Base-by-base conservation (phyloP, 2,888 invertebrate species). In the Eucera pruinosa region DNA sequence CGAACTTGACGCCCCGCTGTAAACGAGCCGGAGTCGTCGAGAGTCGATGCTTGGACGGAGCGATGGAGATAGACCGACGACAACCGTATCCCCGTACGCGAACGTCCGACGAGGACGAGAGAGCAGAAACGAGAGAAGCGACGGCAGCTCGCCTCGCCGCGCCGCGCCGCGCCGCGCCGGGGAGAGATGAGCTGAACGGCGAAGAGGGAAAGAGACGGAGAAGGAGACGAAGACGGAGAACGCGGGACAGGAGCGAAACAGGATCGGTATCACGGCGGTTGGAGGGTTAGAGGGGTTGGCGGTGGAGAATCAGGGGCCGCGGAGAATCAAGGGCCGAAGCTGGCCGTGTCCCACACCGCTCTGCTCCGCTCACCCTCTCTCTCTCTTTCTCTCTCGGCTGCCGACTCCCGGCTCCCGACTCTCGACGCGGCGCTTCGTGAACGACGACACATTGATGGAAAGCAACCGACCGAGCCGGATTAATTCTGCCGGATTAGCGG, bases 401-500 rank as follows among this genome's bases (percentile, higher is more conserved):
- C n/a, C n/a, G n/a, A n/a, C n/a, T n/a, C n/a, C n/a, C n/a, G n/a
- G n/a, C n/a, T n/a, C n/a, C n/a, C n/a, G n/a, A n/a, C n/a, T n/a
- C n/a, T n/a, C n/a, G n/a, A n/a, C n/a, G n/a, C 45, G 64, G 52
- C 71, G 69, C 47, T 60, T 67, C 81, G 73, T 82, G 82, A 84
- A 83, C 80, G 83, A 83, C 83, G 88, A 87, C 89, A 90, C 90
- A 91, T 91, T 91, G 91, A 91, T 88, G 89, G 81, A 89, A 89
- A 88, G 90, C 90, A 91, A 89, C 90, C 90, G 87, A 91, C 90
- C 88, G 89, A 91, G 88, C 84, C 85, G 87, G 90, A 91, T 91
- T 91, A 91, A 91, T 91, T 91, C 91, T 90, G 88, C 88, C 90
- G 90, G 91, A 91, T 91, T 91, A 91, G 90, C 90, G 90, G 91